These are phyloP conservation scores for Aethes cnicana DNA, from an alignment of 2,888 invertebrate species.

Conservation along the genomic window DNA sequence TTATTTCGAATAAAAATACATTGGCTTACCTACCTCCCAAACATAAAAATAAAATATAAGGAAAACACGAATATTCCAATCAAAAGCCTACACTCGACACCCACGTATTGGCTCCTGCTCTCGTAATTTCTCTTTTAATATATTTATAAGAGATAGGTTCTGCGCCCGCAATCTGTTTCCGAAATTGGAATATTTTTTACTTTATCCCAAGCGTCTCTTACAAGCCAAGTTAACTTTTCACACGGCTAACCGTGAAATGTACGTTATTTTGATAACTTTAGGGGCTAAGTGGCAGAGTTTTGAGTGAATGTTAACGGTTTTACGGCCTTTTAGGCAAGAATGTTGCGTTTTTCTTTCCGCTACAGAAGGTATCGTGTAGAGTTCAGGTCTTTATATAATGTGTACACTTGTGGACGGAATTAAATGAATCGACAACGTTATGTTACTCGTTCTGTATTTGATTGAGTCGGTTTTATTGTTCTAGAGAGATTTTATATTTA, in stretches of 20 bases:
- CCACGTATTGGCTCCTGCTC: slow-evolving; percentile 45
- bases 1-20: too few species aligned
- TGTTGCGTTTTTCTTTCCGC: slow-evolving; percentile 44
- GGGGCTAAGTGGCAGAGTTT: background rate
- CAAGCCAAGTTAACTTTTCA: slow-evolving; percentile 32
- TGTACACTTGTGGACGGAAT: slow-evolving; percentile 1
- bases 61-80: slow-evolving; percentile 14
- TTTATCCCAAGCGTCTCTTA: slow-evolving; percentile 46
- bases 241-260: background rate
- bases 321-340: slow-evolving; percentile 35
- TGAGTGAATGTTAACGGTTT: slow-evolving; percentile 27
- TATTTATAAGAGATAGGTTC: slow-evolving; percentile 60
- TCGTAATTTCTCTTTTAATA: slow-evolving; percentile 63
- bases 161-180: slow-evolving; percentile 56
- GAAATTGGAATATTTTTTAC: slow-evolving; percentile 63
- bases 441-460: too few species aligned
- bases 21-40: background rate
- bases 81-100: slow-evolving; percentile 6
- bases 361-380: slow-evolving; percentile 32
- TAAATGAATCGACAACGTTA: too few species aligned
- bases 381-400: slow-evolving; percentile 14
- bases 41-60: background rate
- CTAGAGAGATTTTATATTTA: too few species aligned
- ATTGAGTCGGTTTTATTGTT: too few species aligned
- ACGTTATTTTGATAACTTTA: slow-evolving; percentile 25